phyloP scores from a whole-genome alignment of 2,888 invertebrate genomes.

The Xestia xanthographa region DNA sequence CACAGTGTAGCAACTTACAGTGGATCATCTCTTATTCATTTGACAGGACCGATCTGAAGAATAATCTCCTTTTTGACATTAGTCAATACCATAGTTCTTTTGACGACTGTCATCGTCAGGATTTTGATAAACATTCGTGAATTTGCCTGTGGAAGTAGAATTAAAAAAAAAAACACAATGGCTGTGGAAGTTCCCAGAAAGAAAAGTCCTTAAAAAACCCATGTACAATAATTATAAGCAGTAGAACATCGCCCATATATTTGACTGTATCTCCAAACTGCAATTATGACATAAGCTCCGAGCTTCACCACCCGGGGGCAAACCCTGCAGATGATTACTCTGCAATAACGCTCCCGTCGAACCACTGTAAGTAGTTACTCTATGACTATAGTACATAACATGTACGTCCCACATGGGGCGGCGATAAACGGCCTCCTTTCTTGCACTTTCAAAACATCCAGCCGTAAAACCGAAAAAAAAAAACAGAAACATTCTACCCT shows the following conservation, averaged over 20 bases:
- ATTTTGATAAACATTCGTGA: not conserved
- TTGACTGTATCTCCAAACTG: not conserved
- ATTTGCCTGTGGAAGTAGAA: not conserved
- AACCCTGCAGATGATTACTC: no score
- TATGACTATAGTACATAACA: constrained; percentile 32
- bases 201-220: not conserved
- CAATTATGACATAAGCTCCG: not conserved
- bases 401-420: constrained; percentile 57
- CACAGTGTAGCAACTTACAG: constrained; percentile 20
- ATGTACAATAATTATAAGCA: not conserved
- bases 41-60: not conserved
- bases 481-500: constrained; percentile 24
- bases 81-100: not conserved
- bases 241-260: not conserved
- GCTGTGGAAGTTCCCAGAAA: not conserved
- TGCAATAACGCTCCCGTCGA: not conserved
- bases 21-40: not conserved
- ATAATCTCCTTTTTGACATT: not conserved
- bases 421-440: constrained; percentile 71
- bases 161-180: not conserved
- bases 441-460: constrained; percentile 70
- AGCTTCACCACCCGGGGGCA: not conserved
- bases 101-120: not conserved
- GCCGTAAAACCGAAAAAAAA: constrained; percentile 65
- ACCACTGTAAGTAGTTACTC: constrained; percentile 14